These are phyloP conservation scores for Leptinotarsa tumamoca DNA, from an alignment of 2,888 invertebrate genomes.

Conservation along the genomic window DNA sequence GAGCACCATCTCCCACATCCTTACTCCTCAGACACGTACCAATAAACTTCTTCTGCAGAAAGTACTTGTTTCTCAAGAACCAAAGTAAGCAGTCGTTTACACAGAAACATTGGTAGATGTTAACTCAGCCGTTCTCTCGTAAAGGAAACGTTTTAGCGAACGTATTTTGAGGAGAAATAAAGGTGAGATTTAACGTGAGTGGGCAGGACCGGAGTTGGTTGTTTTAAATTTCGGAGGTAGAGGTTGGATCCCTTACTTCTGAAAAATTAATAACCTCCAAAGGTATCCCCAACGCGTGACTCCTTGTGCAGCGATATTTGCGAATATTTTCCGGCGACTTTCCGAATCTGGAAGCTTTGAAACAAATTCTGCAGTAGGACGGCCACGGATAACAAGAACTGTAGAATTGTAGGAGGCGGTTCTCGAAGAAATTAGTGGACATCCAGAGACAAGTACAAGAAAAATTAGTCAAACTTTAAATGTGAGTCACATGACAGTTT, in stretches of 20 bases:
- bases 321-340: too few species aligned
- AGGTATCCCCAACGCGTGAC: too few species aligned
- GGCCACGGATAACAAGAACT: too few species aligned
- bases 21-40: conserved; percentile 7
- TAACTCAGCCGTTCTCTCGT: conserved; percentile 52
- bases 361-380: too few species aligned
- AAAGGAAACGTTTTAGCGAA: conserved; percentile 43
- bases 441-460: too few species aligned
- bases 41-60: conserved; percentile 31
- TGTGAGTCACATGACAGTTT: too few species aligned
- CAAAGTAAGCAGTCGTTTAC: conserved; percentile 58
- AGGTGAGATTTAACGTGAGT: conserved; percentile 55
- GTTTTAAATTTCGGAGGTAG: not conserved
- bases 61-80: conserved; percentile 33
- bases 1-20: not conserved
- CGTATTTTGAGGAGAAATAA: conserved; percentile 60
- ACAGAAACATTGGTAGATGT: conserved; percentile 53
- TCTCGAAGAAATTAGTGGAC: too few species aligned
- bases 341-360: too few species aligned
- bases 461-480: too few species aligned
- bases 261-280: too few species aligned
- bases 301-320: too few species aligned
- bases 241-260: not conserved
- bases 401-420: too few species aligned
- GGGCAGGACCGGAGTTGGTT: not conserved